A percentile compares a stretch with the other conserved stretches of the same genome.
Evolutionary conservation across 1,140 invertebrate species (phyloP).

Genomic region (Euschistus heros): DNA sequence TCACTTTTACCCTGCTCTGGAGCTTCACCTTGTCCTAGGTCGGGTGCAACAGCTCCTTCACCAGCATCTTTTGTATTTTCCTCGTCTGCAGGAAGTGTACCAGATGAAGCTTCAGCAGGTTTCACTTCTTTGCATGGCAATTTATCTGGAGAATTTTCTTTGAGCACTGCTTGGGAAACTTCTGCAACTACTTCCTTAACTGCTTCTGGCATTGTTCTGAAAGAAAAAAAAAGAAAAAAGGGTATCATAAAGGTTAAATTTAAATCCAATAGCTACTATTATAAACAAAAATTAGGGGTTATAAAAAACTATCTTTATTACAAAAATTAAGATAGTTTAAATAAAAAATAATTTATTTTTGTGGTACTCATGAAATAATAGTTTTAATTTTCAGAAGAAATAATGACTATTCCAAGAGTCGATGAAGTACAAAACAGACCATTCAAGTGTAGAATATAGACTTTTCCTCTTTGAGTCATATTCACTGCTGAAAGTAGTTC

Average conservation of each 20-base stretch:
- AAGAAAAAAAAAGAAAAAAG: slow-evolving; percentile 1
- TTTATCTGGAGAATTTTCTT: background rate
- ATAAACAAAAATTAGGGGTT: too few species aligned
- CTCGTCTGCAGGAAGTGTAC: slow-evolving; percentile 10
- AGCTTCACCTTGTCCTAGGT: background rate
- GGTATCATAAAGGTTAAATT: background rate
- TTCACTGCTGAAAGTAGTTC: too few species aligned
- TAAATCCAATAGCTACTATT: background rate
- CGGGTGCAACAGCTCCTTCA: slow-evolving; percentile 4
- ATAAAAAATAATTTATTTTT: too few species aligned
- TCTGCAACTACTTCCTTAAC: slow-evolving; percentile 15
- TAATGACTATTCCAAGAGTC: too few species aligned
- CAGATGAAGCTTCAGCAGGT: background rate
- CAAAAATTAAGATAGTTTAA: too few species aligned
- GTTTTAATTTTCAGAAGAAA: too few species aligned
- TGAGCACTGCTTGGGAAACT: background rate
- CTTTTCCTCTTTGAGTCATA: too few species aligned
- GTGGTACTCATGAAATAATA: too few species aligned
- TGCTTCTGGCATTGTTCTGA: slow-evolving; percentile 19
- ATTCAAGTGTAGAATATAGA: too few species aligned
- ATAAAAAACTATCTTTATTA: too few species aligned
- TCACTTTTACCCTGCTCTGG: slow-evolving; percentile 2
- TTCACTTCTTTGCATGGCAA: background rate
- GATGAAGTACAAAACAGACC: too few species aligned
- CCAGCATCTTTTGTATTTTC: background rate